Conservation (phyloP, 2,888 invertebrate genomes). For the Tolmerus cingulatus region DNA sequence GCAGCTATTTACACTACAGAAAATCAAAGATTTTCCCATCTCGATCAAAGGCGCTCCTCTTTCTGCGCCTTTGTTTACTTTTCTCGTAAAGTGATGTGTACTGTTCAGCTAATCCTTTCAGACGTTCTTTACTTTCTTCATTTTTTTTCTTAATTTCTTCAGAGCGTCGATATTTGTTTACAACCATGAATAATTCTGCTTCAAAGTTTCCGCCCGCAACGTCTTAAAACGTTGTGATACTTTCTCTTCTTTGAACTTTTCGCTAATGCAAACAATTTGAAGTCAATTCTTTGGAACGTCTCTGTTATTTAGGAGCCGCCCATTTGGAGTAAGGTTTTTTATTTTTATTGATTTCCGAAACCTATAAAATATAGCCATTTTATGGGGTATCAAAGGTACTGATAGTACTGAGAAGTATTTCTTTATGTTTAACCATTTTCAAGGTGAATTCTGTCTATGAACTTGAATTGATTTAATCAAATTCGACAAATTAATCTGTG, state of each 20-base stretch:
- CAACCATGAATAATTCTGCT: constrained; percentile 9
- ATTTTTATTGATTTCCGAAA: neutral
- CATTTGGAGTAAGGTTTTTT: neutral
- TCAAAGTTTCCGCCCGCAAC: neutral
- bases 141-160: neutral
- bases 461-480: neutral
- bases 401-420: neutral
- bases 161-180: constrained; percentile 26
- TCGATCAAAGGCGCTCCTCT: constrained; percentile 22
- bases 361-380: neutral
- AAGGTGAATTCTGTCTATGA: neutral
- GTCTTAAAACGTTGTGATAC: neutral
- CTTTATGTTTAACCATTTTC: neutral
- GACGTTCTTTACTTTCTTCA: neutral
- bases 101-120: constrained; percentile 13
- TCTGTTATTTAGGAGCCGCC: neutral
- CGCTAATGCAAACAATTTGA: constrained; percentile 6
- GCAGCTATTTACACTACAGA: constrained; percentile 15
- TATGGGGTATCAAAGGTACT: neutral
- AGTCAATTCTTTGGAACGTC: neutral
- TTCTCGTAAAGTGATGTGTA: constrained; percentile 18
- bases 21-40: constrained; percentile 24
- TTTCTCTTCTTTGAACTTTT: neutral
- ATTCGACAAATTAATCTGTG: neutral
- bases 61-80: constrained; percentile 16